phyloP scores from a whole-genome alignment of 1,140 invertebrate species.

The Drosophila sp. region DNA sequence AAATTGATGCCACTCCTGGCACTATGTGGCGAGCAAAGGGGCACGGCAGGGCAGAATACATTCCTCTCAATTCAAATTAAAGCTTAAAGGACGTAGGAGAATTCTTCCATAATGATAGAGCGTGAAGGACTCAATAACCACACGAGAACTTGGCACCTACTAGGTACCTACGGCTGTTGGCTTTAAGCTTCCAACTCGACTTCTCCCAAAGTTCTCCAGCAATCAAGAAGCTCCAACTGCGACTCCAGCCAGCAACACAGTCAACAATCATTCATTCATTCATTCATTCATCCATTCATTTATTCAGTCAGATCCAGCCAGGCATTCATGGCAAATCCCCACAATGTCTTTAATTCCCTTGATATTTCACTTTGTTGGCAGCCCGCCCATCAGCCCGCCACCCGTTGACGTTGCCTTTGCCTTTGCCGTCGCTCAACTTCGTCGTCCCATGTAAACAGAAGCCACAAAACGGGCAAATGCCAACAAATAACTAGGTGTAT shows the following conservation, averaged over 20 bases:
- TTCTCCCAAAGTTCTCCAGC: not conserved
- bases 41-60: not conserved
- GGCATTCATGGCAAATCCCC: constrained; percentile 60
- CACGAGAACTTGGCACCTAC: not conserved
- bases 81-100: not conserved
- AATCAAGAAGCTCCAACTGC: no score
- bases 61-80: not conserved
- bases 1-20: constrained; percentile 15
- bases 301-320: constrained; percentile 54
- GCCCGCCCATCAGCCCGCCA: constrained; percentile 7
- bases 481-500: constrained; percentile 80
- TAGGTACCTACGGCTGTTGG: not conserved
- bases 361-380: constrained; percentile 75
- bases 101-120: constrained; percentile 6
- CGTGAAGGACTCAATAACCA: not conserved
- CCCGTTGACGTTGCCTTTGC: constrained; percentile 6
- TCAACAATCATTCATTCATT: constrained; percentile 42
- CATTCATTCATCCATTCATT: constrained; percentile 40
- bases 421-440: not conserved
- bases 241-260: not conserved
- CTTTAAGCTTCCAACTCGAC: not conserved
- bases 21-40: not conserved
- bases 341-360: constrained; percentile 77
- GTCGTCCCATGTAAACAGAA: constrained; percentile 44
- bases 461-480: constrained; percentile 56